phyloP scores from a whole-genome alignment of 2,113 vertebrate genomes.

The Oncorhynchus clarkii region DNA sequence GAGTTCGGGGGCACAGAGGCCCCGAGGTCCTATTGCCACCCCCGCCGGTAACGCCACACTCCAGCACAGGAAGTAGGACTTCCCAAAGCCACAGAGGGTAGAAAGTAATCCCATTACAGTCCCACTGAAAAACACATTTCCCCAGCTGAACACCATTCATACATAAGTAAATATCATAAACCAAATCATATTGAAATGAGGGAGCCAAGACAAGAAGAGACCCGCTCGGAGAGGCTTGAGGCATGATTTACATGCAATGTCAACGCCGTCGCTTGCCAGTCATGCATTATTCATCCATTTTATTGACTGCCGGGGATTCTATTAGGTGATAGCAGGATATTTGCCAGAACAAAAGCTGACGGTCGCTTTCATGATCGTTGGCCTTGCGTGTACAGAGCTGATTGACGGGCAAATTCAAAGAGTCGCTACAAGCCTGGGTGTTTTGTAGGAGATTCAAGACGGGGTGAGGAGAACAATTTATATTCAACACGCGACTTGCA shows the following conservation, averaged over 20 bases:
- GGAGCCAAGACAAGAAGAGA: conserved; percentile 27
- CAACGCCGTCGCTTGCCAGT: conserved; percentile 51
- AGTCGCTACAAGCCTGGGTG: background rate
- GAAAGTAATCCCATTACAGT: conserved; percentile 20
- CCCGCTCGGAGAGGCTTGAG: conserved; percentile 34
- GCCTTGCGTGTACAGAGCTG: conserved; percentile 13
- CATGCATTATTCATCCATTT: conserved; percentile 72
- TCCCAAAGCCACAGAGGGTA: conserved; percentile 1
- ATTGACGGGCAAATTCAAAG: conserved; percentile 12
- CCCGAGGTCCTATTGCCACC: background rate
- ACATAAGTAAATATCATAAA: conserved; percentile 55
- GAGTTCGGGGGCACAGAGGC: background rate
- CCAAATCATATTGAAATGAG: conserved; percentile 61
- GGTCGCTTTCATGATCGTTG: conserved; percentile 54
- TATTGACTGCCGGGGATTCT: conserved; percentile 69
- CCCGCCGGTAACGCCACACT: background rate
- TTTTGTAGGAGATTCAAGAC: background rate
- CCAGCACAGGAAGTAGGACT: conserved; percentile 6
- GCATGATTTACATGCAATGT: conserved; percentile 66
- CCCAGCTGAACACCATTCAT: conserved; percentile 25
- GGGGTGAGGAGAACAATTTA: background rate
- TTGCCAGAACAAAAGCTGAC: conserved; percentile 60
- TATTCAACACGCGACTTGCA: conserved; percentile 27
- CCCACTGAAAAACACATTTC: conserved; percentile 49
- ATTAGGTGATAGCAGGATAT: conserved; percentile 63